Percentiles rank a stretch among this genome's conserved stretches.
These are phyloP conservation scores for Siphlonurus alternatus DNA, from an alignment of 2,888 invertebrate species.

Conservation along the genomic window DNA sequence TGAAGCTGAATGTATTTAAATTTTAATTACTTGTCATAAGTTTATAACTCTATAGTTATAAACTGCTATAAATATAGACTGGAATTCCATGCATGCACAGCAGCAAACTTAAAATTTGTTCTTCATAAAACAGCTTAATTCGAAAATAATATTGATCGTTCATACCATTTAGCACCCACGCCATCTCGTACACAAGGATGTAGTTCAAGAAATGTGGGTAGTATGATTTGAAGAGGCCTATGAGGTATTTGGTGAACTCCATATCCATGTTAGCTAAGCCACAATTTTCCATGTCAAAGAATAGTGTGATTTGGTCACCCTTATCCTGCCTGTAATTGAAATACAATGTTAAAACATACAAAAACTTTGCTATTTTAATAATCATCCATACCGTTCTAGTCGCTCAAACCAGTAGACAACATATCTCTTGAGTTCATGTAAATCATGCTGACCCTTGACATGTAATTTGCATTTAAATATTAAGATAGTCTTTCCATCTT, in stretches of 20 bases:
- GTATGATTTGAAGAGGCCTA: constrained; percentile 70
- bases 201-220: constrained; percentile 79
- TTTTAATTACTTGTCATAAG: too few species aligned
- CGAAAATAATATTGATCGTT: too few species aligned
- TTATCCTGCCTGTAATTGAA: constrained; percentile 46
- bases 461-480: constrained; percentile 70
- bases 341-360: too few species aligned
- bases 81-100: too few species aligned
- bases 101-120: too few species aligned
- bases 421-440: constrained; percentile 57
- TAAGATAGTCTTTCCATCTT: constrained; percentile 59
- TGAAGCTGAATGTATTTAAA: too few species aligned
- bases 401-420: constrained; percentile 78
- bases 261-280: constrained; percentile 80
- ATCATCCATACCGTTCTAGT: constrained; percentile 42
- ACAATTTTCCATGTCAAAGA: constrained; percentile 82
- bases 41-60: too few species aligned
- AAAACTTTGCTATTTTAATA: too few species aligned
- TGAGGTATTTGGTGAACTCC: constrained; percentile 77
- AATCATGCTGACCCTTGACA: constrained; percentile 55
- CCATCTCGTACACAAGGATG: constrained; percentile 83
- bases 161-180: constrained; percentile 77
- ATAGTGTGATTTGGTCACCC: constrained; percentile 59
- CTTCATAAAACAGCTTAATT: too few species aligned
- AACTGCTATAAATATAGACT: too few species aligned